Evolutionary conservation across 2,888 invertebrate species (phyloP).

Genomic region (Pheosia gnoma): DNA sequence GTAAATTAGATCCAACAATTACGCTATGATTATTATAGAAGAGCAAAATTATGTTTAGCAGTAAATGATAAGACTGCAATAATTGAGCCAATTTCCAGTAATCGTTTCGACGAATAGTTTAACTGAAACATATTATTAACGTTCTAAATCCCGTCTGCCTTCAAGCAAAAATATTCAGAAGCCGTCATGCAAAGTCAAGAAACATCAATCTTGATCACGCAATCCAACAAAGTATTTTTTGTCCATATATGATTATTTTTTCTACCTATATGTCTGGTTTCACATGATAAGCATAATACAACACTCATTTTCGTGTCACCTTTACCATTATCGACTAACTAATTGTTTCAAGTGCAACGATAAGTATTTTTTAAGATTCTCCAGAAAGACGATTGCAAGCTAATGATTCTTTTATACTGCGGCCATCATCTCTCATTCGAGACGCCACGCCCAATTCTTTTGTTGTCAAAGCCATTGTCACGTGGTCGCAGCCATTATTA

Average conservation of each 20-base stretch:
- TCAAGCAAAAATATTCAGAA: background rate
- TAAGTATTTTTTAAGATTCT: too few species aligned
- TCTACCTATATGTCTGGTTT: too few species aligned
- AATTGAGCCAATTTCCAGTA: background rate
- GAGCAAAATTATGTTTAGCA: background rate
- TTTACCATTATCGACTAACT: background rate
- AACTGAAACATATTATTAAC: background rate
- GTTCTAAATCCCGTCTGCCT: background rate
- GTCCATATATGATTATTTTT: background rate
- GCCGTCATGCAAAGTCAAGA: background rate
- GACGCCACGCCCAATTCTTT: background rate
- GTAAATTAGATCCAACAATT: background rate
- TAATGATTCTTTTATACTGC: too few species aligned
- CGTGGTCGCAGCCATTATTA: background rate
- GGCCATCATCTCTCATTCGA: background rate
- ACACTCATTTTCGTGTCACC: background rate
- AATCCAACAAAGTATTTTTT: background rate
- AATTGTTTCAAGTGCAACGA: too few species aligned
- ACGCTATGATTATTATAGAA: background rate
- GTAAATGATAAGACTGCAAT: background rate
- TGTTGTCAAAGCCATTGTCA: background rate
- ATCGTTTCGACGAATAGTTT: background rate
- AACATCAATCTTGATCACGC: background rate
- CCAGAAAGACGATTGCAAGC: too few species aligned
- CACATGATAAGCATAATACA: background rate